Evolutionary conservation across 1,140 invertebrate species (phyloP), one percentile per base, ranked within the genome.

Genomic region (Chelonus insularis): DNA sequence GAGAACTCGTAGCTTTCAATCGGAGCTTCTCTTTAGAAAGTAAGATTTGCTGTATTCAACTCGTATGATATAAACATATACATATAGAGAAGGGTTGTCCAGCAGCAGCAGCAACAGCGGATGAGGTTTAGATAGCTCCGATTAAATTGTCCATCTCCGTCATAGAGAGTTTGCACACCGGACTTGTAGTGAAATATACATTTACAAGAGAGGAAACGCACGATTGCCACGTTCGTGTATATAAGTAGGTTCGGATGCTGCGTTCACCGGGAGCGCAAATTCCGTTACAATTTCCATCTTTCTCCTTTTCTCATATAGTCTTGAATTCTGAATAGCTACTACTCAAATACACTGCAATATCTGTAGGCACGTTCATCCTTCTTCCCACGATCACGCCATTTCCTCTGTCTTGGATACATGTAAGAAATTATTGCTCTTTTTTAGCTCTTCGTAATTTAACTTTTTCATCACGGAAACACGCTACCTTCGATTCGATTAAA

Each of bases 201-300:
- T 14, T 16, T 14, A 56, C 58, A 55, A 16, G 32, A 65, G 65
- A 70, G 69, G 71, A 73, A 71, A 71, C 59, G 68, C 57, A 39
- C 57, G 63, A 65, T 65, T 65, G 60, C 60, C 57, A 62, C 57
- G 60, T 68, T 69, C 65, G 62, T 63, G 55, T 60, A 63, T 58
- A 64, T 64, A 66, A 63, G 59, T 66, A 62, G 52, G 48, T 58
- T 57, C 60, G 56, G 63, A 68, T 68, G 63, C 66, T 64, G 66
- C 63, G 63, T 68, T 65, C 63, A 62, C 58, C 57, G 36, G 47
- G 34, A 55, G 56, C 60, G 25, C 32, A 61, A 67, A 62, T 63
- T 65, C 66, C 66, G 66, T 62, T 68, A 68, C 60, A 21, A 65
- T 68, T 68, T 68, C 59, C 59, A 58, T 59, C 54, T 50, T 57